These are phyloP conservation scores for Lymantria monacha DNA, from an alignment of 2,888 invertebrate genomes.

Conservation along the genomic window DNA sequence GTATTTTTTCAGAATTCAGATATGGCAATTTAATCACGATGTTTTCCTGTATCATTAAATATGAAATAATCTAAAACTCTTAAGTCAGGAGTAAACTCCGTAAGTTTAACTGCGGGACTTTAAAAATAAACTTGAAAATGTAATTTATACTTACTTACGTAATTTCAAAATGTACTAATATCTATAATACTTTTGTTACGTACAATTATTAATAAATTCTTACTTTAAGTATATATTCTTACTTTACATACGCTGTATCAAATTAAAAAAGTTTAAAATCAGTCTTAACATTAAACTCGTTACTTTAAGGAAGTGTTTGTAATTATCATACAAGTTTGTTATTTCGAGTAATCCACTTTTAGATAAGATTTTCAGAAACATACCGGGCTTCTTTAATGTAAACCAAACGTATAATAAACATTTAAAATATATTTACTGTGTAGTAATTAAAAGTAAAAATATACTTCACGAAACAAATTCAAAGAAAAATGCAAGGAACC, in stretches of 20 bases:
- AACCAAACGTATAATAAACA: slow-evolving; percentile 3
- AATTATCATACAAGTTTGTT: neutral
- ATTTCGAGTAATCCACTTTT: neutral
- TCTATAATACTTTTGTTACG: too few relatives aligned
- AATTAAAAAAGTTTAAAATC: neutral
- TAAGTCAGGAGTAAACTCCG: too few relatives aligned
- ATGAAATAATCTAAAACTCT: too few relatives aligned
- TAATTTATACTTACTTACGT: too few relatives aligned
- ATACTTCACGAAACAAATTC: slow-evolving; percentile 15
- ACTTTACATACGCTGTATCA: neutral
- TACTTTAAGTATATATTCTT: too few relatives aligned
- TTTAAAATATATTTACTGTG: slow-evolving; percentile 2
- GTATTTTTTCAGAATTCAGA: too few relatives aligned
- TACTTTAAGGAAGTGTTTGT: neutral
- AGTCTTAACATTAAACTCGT: neutral
- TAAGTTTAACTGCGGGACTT: too few relatives aligned
- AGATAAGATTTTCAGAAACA: neutral
- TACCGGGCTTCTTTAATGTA: neutral
- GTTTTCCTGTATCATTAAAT: too few relatives aligned
- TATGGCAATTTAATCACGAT: too few relatives aligned
- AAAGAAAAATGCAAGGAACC: slow-evolving; percentile 15
- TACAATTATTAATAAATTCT: too few relatives aligned
- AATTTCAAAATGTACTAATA: too few relatives aligned
- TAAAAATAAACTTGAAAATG: too few relatives aligned
- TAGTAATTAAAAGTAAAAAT: slow-evolving; percentile 26